These are phyloP conservation scores for Tringa solitaria DNA, from an alignment of 2,113 vertebrate genomes.

Conservation along the genomic window DNA sequence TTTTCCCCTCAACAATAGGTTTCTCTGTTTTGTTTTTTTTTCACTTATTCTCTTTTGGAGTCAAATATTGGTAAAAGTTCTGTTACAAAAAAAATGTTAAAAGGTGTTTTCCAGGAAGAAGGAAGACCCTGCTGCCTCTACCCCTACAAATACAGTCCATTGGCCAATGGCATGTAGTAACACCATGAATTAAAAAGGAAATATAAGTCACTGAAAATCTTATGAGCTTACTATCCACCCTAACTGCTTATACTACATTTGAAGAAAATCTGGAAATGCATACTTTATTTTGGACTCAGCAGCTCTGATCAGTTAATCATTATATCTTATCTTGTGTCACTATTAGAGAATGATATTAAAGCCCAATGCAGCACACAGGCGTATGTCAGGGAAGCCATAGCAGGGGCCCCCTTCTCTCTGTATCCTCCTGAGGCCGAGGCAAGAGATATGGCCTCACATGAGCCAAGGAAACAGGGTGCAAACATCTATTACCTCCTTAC, in stretches of 20 bases:
- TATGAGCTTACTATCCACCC: not conserved
- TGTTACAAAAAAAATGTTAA: not conserved
- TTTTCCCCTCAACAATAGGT: not conserved
- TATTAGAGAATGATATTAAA: not conserved
- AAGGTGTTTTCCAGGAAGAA: not conserved
- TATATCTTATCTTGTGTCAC: not conserved
- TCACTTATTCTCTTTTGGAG: not conserved
- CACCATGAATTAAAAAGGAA: not conserved
- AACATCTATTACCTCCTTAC: not conserved
- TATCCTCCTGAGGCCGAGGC: not conserved
- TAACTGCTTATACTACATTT: rapidly evolving
- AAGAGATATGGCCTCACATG: not conserved
- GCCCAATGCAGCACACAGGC: not conserved
- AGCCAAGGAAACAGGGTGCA: not conserved
- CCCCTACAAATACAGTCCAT: not conserved
- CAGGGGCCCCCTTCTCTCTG: rapidly evolving
- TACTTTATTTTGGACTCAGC: not conserved
- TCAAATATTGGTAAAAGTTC: not conserved
- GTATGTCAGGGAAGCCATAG: not conserved
- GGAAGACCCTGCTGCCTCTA: not conserved
- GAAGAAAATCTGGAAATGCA: not conserved
- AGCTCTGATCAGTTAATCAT: not conserved
- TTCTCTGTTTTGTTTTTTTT: not conserved
- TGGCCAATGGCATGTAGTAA: not conserved
- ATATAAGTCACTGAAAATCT: not conserved